Conservation (phyloP, 2,113 vertebrate species). For the Lipophrys pholis region DNA sequence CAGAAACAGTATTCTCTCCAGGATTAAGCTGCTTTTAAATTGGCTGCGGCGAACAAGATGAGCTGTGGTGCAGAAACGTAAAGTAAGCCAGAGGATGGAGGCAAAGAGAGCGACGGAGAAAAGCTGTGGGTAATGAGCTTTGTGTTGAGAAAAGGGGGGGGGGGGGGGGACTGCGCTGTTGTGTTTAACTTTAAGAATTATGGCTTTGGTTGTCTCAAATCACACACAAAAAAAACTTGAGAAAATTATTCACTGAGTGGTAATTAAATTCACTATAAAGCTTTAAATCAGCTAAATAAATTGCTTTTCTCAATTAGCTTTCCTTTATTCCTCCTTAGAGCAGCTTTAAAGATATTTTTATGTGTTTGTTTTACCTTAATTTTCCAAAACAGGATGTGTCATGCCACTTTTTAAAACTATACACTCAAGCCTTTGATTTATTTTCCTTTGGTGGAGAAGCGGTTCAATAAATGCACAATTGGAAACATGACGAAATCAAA, state of each 20-base stretch:
- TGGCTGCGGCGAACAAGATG: conserved; percentile 74
- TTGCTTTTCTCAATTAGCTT: conserved; percentile 80
- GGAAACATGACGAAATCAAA: conserved; percentile 4
- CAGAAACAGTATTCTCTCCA: conserved; percentile 66
- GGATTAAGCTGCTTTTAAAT: conserved; percentile 82
- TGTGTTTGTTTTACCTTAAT: conserved; percentile 57
- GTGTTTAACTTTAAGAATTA: conserved; percentile 76
- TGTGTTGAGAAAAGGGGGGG: conserved; percentile 27
- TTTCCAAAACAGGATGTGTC: conserved; percentile 23
- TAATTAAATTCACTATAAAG: conserved; percentile 81
- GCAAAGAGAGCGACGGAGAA: conserved; percentile 27
- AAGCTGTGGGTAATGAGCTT: conserved; percentile 67
- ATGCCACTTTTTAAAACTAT: conserved; percentile 14
- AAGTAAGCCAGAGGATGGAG: conserved; percentile 65
- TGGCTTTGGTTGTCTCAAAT: conserved; percentile 60
- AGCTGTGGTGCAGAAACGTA: conserved; percentile 63
- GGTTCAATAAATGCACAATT: conserved; percentile 9
- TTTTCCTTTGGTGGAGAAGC: background rate
- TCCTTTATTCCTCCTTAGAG: conserved; percentile 49
- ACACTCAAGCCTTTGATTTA: conserved; percentile 25
- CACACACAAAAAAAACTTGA: conserved; percentile 60
- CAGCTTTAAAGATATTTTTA: conserved; percentile 43
- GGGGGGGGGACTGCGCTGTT: conserved; percentile 7
- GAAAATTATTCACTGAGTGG: conserved; percentile 75
- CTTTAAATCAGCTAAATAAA: conserved; percentile 84